Evolutionary conservation across 2,888 invertebrate species (phyloP), one percentile per base, ranked within the genome.

Genomic region (Cantharis rustica): DNA sequence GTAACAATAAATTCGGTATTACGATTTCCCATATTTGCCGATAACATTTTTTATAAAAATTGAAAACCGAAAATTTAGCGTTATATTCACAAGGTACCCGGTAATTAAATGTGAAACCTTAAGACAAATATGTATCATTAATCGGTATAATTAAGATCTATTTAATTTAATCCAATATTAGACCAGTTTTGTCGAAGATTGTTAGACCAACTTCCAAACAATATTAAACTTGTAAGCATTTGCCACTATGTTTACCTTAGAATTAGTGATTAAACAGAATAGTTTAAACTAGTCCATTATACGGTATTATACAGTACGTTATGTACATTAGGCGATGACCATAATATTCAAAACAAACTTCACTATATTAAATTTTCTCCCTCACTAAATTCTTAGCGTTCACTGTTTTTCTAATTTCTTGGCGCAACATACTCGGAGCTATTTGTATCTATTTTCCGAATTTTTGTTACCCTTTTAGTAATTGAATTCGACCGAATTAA

Each of bases 101-200:
- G n/a, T 47, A 47, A 47, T 66, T 66, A 66, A 66, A 20, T 66
- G 64, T 3, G 69, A 74, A 61, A 63, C 66, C 61, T 13, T 72
- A 71, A 79, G 76, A 75, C 76, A 76, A 75, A 79, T 79, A 63
- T 72, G 72, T 70, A 75, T 76, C 76, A 75, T 79, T 79, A 75
- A 71, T 69, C 27, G 70, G 69, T 73, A 75, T 76, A 74, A 79
- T 79, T 74, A 70, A 72, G 72, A 66, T 69, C 74, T 74, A 74
- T 77, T 77, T 74, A 73, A 72, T 73, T 69, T 64, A 71, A 77
- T 75, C 70, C 31, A 69, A 68, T 72, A 75, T 77, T 75, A 72
- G 69, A 23, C 71, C 70, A 72, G 68, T 68, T 66, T 71, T 68
- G 73, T 72, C 71, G 61, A 73, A 69, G 68, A 16, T 71, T 76